These are phyloP conservation scores for Rhodeus uyekii DNA, from an alignment of 2,797 vertebrate genomes.

Conservation along the genomic window DNA sequence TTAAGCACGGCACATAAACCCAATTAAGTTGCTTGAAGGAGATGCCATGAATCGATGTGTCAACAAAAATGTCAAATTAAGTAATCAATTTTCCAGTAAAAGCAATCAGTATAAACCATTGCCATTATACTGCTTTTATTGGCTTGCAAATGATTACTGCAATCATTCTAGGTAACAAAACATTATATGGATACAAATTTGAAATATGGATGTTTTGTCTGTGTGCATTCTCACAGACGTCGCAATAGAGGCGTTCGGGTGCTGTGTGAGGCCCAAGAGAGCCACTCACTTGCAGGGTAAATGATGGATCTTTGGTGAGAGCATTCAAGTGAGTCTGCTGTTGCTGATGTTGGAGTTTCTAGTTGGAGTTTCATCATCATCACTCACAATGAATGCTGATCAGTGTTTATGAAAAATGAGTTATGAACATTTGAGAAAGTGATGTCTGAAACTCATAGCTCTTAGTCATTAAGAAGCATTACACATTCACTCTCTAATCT, in stretches of 20 bases:
- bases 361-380: conserved; percentile 45
- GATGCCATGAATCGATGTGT: neutral
- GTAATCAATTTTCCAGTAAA: neutral
- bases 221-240: neutral
- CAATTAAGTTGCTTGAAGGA: neutral
- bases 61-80: neutral
- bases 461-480: conserved; percentile 9
- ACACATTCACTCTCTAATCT: conserved; percentile 24
- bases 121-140: neutral
- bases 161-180: neutral
- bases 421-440: conserved; percentile 12
- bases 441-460: conserved; percentile 19
- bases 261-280: conserved; percentile 25
- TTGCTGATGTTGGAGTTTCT: conserved; percentile 51
- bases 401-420: conserved; percentile 26
- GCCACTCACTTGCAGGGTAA: conserved; percentile 8
- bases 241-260: neutral
- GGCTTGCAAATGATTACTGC: neutral
- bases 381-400: conserved; percentile 39
- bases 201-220: neutral
- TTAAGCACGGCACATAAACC: neutral
- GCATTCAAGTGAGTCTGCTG: conserved; percentile 36
- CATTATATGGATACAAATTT: neutral
- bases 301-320: conserved; percentile 51
- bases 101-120: neutral